Evolutionary conservation across 2,888 invertebrate species (phyloP), one percentile per base, ranked within the genome.

Genomic region (Tenthredo notha): DNA sequence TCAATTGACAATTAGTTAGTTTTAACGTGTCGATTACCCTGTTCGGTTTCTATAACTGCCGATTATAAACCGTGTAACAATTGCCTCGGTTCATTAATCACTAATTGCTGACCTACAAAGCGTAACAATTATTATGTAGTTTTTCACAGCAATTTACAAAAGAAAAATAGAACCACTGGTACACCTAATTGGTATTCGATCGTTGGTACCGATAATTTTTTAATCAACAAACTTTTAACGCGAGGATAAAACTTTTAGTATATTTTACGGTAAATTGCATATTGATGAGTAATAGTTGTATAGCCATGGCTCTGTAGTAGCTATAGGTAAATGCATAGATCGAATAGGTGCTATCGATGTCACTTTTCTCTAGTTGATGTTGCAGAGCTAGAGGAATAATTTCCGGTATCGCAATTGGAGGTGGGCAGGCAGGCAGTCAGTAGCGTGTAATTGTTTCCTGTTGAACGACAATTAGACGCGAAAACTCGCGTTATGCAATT

Each of bases 381-480:
- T 77, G 54, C 4, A 33, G 2, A 2, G 33, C 33, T 54, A 54
- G 77, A 77, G 29, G 50, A 77, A 77, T 15, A 77, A 77, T 77
- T 77, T 77, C 77, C 77, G 77, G 77, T 77, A 67, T 6, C 33
- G 54, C 40, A 54, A 54, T 77, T 77, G 54, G 54, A 18, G 5
- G 43, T 9, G 5, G 21, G 43, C 72, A 43, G 70, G 43, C n/a
- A 10, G 21, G 43, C 72, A 43, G 70, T 33, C 70, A 77, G 54
- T 50, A 77, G 25, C 77, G 50, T 80, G 40, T 80, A 65, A 80
- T 80, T 80, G 80, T 61, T 80, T 80, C 80, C 80, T 80, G 80
- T 80, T 40, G 18, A 80, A 80, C 80, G 40, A 80, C 80, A 80
- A 80, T 80, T 80, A 80, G 58, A 80, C 21, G 61, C 25, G 43